Evolutionary conservation across 2,888 invertebrate genomes (phyloP), one percentile per base, ranked within the genome.

Genomic region (Meloe dianella): DNA sequence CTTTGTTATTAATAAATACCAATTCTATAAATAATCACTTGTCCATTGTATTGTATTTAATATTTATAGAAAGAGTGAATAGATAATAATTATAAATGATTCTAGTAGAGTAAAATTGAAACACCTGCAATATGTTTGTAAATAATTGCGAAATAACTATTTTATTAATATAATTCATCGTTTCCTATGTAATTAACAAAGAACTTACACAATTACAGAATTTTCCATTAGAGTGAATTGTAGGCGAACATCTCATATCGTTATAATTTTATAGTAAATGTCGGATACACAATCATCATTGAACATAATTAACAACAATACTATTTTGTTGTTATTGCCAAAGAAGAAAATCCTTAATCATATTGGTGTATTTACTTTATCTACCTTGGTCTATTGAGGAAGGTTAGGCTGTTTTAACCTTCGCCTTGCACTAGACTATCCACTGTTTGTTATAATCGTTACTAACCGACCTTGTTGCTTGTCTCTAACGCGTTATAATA

Each of bases 381-480:
- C 41, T 41, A 41, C 41, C 41, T 41, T 41, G 41, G 41, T 41
- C 41, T 41, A 41, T 79, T 79, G 78, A 78, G 78, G 75, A 78
- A 79, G 79, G 79, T 79, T 78, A 77, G 72, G 61, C 62, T 74
- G 73, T 73, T 72, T 72, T 76, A 79, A 78, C 79, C 79, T 79
- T 79, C 78, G 78, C 79, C 78, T 79, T 78, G 78, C 71, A 77
- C 76, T 74, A 74, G 69, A 68, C 67, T 64, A 68, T 61, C 71
- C 68, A 65, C 69, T 66, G 66, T 64, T 69, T 67, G 70, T 73
- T 74, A n/a, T n/a, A 71, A 69, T 71, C 67, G 71, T 71, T 73
- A 73, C 72, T 73, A 69, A 66, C 65, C 66, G 68, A 68, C 68
- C 68, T 68, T 68, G 68, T 54, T 57, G 54, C 57, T n/a, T 61